phyloP scores from a whole-genome alignment of 30 jellyfish, hydroid and myxozoan genomes.

The Aurelia coerulea region DNA sequence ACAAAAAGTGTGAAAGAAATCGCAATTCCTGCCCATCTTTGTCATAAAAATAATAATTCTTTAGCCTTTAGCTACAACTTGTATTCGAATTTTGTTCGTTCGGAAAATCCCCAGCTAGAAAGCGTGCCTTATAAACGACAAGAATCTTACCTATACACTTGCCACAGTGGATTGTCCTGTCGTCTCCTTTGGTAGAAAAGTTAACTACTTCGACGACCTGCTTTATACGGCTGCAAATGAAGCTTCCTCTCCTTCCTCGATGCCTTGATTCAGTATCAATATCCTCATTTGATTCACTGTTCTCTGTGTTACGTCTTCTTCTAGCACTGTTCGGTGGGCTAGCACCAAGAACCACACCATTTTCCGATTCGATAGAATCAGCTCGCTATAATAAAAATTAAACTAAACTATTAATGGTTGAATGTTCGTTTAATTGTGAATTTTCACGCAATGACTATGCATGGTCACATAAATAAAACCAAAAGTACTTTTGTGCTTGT shows the following conservation, averaged over 20 bases:
- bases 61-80: no score
- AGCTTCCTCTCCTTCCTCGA: conserved; percentile 29
- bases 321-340: conserved; percentile 49
- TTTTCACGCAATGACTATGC: no score
- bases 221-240: conserved; percentile 32
- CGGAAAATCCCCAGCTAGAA: no score
- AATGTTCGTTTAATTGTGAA: no score
- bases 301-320: conserved; percentile 37
- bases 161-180: conserved; percentile 55
- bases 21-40: no score
- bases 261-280: conserved; percentile 8
- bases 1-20: no score
- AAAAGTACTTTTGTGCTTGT: no score
- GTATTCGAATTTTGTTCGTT: no score
- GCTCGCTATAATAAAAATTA: conserved; percentile 1
- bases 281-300: conserved; percentile 41
- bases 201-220: conserved; percentile 44
- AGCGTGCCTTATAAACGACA: no score
- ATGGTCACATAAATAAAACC: no score
- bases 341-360: conserved; percentile 33
- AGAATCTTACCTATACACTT: conserved; percentile 51
- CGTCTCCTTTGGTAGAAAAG: conserved; percentile 39
- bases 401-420: no score
- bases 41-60: no score
- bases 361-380: conserved; percentile 44